These are phyloP conservation scores for Sphaeramia orbicularis DNA, from an alignment of 2,797 vertebrate genomes.

Conservation along the genomic window DNA sequence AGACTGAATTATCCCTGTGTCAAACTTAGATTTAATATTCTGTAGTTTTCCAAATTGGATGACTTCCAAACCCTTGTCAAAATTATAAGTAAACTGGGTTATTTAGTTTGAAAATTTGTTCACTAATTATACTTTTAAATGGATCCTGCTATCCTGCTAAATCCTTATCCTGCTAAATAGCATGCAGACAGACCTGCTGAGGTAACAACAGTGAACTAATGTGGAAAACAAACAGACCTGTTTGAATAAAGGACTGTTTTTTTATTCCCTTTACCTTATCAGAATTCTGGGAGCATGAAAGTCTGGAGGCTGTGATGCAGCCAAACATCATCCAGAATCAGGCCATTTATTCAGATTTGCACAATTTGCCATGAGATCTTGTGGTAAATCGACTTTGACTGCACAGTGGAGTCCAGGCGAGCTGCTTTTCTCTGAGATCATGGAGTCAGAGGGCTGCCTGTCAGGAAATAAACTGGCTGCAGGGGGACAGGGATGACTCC, in stretches of 20 bases:
- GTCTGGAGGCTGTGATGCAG: conserved; percentile 30
- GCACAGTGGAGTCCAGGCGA: conserved; percentile 3
- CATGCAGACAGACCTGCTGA: neutral
- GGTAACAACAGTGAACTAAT: conserved; percentile 5
- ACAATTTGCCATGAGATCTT: conserved; percentile 32
- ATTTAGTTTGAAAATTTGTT: no score
- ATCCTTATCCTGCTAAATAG: neutral
- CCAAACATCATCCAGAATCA: neutral
- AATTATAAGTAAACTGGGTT: no score
- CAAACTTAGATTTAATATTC: no score
- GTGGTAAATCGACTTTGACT: conserved; percentile 46
- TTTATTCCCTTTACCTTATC: conserved; percentile 10
- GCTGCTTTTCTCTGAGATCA: neutral
- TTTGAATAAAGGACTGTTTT: neutral
- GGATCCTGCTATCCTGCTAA: no score
- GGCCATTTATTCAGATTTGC: conserved; percentile 28
- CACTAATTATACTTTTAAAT: no score
- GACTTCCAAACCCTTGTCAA: no score
- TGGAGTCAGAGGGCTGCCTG: conserved; percentile 18
- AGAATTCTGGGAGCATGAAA: conserved; percentile 13
- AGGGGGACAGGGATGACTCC: conserved; percentile 39
- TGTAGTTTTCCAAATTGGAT: no score
- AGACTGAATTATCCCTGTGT: no score
- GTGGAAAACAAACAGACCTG: neutral
- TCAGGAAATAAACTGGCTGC: conserved; percentile 49